Conservation (phyloP, 2,888 invertebrate species). For the Mythimna ferrago region DNA sequence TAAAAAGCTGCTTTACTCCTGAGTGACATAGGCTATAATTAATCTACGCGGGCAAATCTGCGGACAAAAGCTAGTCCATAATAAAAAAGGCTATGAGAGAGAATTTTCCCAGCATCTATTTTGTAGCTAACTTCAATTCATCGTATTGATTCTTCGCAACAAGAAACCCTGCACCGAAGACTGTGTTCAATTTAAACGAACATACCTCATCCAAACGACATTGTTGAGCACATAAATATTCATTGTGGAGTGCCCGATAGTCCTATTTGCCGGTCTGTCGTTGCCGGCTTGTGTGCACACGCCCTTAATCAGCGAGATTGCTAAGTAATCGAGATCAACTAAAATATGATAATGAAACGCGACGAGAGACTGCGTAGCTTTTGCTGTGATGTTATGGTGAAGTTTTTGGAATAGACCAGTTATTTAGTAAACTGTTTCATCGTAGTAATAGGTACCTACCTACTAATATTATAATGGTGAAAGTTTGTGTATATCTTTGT, state of each 20-base stretch:
- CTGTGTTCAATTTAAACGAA: slow-evolving; percentile 60
- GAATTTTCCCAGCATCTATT: background rate
- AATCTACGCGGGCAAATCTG: too few relatives aligned
- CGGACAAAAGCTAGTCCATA: too few relatives aligned
- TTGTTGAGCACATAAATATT: slow-evolving; percentile 81
- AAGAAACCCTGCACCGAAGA: slow-evolving; percentile 51
- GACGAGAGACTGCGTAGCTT: slow-evolving; percentile 67
- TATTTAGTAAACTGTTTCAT: too few relatives aligned
- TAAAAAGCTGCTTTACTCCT: too few relatives aligned
- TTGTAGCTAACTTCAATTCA: background rate
- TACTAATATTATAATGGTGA: too few relatives aligned
- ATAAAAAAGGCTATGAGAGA: background rate
- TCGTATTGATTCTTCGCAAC: slow-evolving; percentile 3
- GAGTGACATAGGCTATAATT: too few relatives aligned
- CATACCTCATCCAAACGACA: slow-evolving; percentile 75
- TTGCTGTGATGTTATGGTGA: slow-evolving; percentile 65
- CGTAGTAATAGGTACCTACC: too few relatives aligned
- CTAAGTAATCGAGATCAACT: slow-evolving; percentile 81
- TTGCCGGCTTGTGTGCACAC: slow-evolving; percentile 71
- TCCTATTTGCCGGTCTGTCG: slow-evolving; percentile 86
- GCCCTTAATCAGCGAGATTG: slow-evolving; percentile 85
- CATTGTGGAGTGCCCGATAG: slow-evolving; percentile 79
- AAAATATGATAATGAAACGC: slow-evolving; percentile 82
- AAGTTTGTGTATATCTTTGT: too few relatives aligned
- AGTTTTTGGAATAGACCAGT: background rate